phyloP scores from a whole-genome alignment of 2,888 invertebrate genomes.

The Digitonthophagus gazella region DNA sequence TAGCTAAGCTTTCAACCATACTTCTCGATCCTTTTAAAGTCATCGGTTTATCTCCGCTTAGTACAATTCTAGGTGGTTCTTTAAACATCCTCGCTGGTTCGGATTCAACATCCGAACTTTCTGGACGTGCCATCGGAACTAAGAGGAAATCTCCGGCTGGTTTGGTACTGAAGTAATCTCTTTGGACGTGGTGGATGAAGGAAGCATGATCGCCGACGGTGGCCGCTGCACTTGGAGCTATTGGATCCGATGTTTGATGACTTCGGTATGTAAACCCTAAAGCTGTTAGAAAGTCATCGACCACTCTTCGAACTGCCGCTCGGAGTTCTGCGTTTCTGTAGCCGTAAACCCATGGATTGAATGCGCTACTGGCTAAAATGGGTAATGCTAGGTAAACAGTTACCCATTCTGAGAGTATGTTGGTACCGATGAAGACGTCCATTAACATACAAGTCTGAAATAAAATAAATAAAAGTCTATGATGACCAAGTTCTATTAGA shows the following conservation, averaged over 20 bases:
- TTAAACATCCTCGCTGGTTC: constrained; percentile 36
- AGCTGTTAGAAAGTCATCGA: constrained; percentile 54
- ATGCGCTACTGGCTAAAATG: constrained; percentile 58
- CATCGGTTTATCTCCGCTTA: constrained; percentile 33
- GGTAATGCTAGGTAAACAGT: constrained; percentile 60
- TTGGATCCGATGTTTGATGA: constrained; percentile 41
- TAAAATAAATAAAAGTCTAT: constrained; percentile 19
- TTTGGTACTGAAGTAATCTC: constrained; percentile 37
- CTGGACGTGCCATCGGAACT: constrained; percentile 48
- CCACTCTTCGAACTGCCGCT: constrained; percentile 57
- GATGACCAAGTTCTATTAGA: too few species aligned
- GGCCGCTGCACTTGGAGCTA: constrained; percentile 47
- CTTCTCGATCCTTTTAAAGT: constrained; percentile 42
- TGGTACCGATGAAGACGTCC: constrained; percentile 55
- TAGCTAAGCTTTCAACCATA: constrained; percentile 48
- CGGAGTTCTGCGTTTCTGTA: constrained; percentile 63
- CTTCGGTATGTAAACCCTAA: constrained; percentile 50
- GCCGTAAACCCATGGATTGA: constrained; percentile 66
- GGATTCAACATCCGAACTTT: constrained; percentile 44
- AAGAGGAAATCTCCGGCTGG: constrained; percentile 45
- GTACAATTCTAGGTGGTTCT: constrained; percentile 38
- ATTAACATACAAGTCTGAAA: constrained; percentile 56
- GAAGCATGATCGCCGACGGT: constrained; percentile 49
- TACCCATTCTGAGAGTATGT: constrained; percentile 55
- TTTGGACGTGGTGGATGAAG: constrained; percentile 47